Base-by-base conservation (phyloP, 2,113 vertebrate genomes). In the Prionailurus viverrinus region DNA sequence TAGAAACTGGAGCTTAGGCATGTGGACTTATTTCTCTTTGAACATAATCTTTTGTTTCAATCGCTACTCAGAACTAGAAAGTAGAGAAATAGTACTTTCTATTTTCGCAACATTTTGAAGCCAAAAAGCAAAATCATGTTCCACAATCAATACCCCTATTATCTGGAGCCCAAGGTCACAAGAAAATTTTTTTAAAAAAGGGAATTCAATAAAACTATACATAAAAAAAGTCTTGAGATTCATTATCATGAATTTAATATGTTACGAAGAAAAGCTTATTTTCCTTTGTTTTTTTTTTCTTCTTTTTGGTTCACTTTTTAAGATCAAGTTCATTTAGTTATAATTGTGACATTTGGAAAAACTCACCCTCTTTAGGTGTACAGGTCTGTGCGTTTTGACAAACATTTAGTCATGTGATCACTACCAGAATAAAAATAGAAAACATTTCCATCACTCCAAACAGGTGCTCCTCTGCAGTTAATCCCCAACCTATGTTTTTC, bases 231-330 rank as follows among this genome's bases (percentile, higher is more conserved):
- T 78, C 9, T 23, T 83, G 45, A 78, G 73, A 61, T 66, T 68
- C 55, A 95, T 90, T 91, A 92, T 83, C 82, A 91, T 11, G 18
- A 95, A 80, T 88, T 84, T 80, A 89, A 48, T 65, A 39, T 39
- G 6, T 85, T 85, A 4, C 16, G n/a, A 5, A 93, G 36, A 81
- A 79, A 79, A 74, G 81, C 27, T 79, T 94, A 73, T 51, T 85
- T 93, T 92, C 31, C 13, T 90, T 92, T 94, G n/a, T 11, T 58
- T 86, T 86, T 12, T 33, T 66, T 66, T 92, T 31, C 87, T 39
- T 93, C 58, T 71, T 14, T 55, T 33, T 71, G 31, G 78, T 31
- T 88, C 13, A 82, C 45, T 89, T 89, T 84, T 83, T 55, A 45
- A 81, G 63, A 19, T 61, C 25, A 53, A 55, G 18, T 73, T 88